Evolutionary conservation across 1,140 invertebrate genomes (phyloP).

Genomic region (Wasmannia auropunctata): DNA sequence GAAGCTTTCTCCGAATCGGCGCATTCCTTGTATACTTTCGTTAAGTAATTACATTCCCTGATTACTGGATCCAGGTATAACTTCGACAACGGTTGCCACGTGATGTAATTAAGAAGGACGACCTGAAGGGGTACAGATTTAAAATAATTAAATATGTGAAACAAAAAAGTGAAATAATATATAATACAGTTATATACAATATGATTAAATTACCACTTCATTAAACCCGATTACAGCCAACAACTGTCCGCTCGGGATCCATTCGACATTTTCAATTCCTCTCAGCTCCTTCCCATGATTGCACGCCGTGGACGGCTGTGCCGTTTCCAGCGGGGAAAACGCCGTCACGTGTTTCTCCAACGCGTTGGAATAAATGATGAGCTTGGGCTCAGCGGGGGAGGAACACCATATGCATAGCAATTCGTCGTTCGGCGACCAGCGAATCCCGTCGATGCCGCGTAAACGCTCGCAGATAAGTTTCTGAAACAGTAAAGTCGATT

Average conservation of each 20-base stretch:
- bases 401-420: slow-evolving; percentile 82
- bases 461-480: slow-evolving; percentile 83
- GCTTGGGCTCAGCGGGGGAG: slow-evolving; percentile 76
- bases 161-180: not conserved
- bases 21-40: slow-evolving; percentile 81
- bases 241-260: slow-evolving; percentile 82
- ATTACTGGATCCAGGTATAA: slow-evolving; percentile 80
- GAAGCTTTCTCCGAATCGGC: slow-evolving; percentile 71
- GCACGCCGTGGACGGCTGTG: not conserved
- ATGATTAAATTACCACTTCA: slow-evolving; percentile 77
- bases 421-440: slow-evolving; percentile 83
- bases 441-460: slow-evolving; percentile 78
- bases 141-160: not conserved
- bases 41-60: slow-evolving; percentile 77
- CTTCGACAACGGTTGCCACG: slow-evolving; percentile 80
- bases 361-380: slow-evolving; percentile 81
- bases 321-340: slow-evolving; percentile 69
- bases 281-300: slow-evolving; percentile 64
- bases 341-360: slow-evolving; percentile 78
- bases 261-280: slow-evolving; percentile 81
- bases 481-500: slow-evolving; percentile 72
- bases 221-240: slow-evolving; percentile 81
- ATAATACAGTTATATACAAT: not conserved
- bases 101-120: slow-evolving; percentile 80
- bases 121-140: slow-evolving; percentile 72